These are phyloP conservation scores for Prorops nasuta DNA, from an alignment of 1,140 invertebrate genomes.

Conservation along the genomic window DNA sequence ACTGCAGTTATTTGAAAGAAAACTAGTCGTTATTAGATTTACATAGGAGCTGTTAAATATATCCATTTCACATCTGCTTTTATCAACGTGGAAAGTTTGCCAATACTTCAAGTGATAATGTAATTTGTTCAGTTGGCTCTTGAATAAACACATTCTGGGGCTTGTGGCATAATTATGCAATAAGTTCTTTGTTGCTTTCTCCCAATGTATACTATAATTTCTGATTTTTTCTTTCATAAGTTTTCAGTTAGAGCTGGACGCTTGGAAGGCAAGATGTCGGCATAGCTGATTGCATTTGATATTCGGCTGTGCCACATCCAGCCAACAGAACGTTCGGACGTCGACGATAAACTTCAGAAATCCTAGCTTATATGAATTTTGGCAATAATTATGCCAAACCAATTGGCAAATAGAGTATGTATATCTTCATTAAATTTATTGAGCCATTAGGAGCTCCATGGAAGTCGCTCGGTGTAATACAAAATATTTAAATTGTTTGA, in stretches of 20 bases:
- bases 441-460: too few relatives aligned
- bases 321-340: conserved; percentile 46
- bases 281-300: conserved; percentile 53
- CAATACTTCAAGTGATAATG: background rate
- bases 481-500: conserved; percentile 1
- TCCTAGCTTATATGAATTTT: background rate
- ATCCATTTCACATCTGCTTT: too few relatives aligned
- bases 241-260: conserved; percentile 39
- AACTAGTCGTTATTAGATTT: too few relatives aligned
- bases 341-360: conserved; percentile 19
- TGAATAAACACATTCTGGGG: too few relatives aligned
- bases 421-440: conserved; percentile 2
- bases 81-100: too few relatives aligned
- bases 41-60: too few relatives aligned
- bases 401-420: conserved; percentile 4
- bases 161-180: too few relatives aligned
- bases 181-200: too few relatives aligned
- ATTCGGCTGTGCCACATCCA: conserved; percentile 57
- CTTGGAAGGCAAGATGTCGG: conserved; percentile 56
- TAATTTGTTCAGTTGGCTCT: background rate
- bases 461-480: too few relatives aligned
- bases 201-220: too few relatives aligned
- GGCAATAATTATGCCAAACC: background rate
- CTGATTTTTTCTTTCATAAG: too few relatives aligned
- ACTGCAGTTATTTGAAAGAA: too few relatives aligned